These are phyloP conservation scores for Seira sanloemensis DNA, from an alignment of 2,888 invertebrate species.

Conservation along the genomic window DNA sequence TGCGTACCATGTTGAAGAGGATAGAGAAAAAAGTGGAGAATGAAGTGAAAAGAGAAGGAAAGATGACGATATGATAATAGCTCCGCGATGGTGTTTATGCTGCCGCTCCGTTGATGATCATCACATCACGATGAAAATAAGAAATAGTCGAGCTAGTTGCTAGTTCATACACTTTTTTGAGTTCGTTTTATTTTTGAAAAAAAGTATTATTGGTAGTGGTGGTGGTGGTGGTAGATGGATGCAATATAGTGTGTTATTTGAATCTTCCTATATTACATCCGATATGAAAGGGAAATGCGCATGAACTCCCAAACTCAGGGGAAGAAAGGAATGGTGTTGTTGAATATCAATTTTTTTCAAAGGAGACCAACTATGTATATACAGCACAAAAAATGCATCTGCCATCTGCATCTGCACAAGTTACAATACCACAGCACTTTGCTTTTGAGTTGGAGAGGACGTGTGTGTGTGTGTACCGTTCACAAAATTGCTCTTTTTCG, in stretches of 20 bases:
- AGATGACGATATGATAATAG: conserved; percentile 41
- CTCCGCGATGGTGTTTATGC: conserved; percentile 5
- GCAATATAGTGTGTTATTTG: too few relatives aligned
- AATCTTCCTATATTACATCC: not conserved
- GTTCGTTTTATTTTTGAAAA: not conserved
- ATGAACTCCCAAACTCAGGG: not conserved
- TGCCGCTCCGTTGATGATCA: not conserved
- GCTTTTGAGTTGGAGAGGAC: too few relatives aligned
- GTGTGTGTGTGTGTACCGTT: too few relatives aligned
- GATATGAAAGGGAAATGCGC: not conserved
- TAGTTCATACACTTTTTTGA: not conserved
- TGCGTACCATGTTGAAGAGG: conserved; percentile 50
- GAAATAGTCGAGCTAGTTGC: not conserved
- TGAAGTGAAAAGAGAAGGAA: conserved; percentile 11
- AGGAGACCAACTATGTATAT: not conserved
- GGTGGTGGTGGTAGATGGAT: conserved; percentile 1
- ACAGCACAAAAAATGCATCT: not conserved
- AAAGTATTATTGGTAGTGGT: not conserved
- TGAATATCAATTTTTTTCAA: not conserved
- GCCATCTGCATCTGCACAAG: not conserved
- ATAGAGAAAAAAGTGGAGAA: conserved; percentile 20
- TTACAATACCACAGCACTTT: too few relatives aligned
- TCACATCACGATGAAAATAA: conserved; percentile 21
- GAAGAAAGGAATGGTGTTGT: not conserved
- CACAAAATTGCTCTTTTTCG: too few relatives aligned